Conservation (phyloP, 2,797 vertebrate genomes). For the Luscinia megarhynchos region DNA sequence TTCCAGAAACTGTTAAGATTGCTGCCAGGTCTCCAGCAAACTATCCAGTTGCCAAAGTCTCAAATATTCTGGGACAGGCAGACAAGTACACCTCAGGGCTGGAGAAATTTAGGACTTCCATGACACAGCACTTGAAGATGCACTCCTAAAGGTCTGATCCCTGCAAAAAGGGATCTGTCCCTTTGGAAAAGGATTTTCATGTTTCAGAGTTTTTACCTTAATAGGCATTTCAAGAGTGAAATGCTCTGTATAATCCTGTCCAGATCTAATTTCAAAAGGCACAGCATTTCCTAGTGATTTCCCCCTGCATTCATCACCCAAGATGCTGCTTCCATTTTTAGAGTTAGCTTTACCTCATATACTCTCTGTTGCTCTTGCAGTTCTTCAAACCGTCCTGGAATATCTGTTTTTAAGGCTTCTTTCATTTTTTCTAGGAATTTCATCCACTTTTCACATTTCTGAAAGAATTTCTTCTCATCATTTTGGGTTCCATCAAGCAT, state of each 20-base stretch:
- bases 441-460: slow-evolving; percentile 88
- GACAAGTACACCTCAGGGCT: background rate
- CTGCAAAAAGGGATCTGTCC: background rate
- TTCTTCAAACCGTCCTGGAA: slow-evolving; percentile 76
- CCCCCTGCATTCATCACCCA: background rate
- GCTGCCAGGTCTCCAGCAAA: background rate
- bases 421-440: slow-evolving; percentile 87
- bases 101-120: background rate
- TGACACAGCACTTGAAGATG: background rate
- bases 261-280: background rate
- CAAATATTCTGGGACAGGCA: background rate
- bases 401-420: slow-evolving; percentile 78
- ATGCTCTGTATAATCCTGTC: background rate
- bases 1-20: background rate
- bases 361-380: slow-evolving; percentile 86
- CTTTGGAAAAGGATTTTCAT: background rate
- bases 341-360: slow-evolving; percentile 82
- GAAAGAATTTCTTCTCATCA: slow-evolving; percentile 83
- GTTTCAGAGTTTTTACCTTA: background rate
- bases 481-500: slow-evolving; percentile 80
- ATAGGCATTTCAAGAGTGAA: background rate
- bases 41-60: background rate
- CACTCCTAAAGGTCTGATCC: background rate
- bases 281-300: background rate
- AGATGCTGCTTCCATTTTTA: background rate